These are phyloP conservation scores for Rotaria macrura DNA, from an alignment of 2,888 invertebrate genomes.

Conservation along the genomic window DNA sequence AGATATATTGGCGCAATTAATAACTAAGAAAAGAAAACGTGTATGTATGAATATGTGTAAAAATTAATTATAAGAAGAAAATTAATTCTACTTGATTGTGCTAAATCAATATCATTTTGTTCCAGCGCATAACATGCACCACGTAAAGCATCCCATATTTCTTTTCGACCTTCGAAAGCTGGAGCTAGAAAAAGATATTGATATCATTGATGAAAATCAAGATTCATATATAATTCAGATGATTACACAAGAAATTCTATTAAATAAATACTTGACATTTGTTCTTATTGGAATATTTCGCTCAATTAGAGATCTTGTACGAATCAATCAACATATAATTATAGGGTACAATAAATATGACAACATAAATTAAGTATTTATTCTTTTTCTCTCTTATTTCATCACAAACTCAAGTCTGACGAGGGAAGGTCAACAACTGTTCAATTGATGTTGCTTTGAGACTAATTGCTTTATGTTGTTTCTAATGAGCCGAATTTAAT, in stretches of 20 bases:
- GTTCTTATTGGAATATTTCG: not conserved
- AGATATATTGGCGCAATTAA: slow-evolving; percentile 16
- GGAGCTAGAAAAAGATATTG: not conserved
- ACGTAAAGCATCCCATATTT: slow-evolving; percentile 19
- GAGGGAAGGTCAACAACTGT: too few species aligned
- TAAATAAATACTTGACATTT: not conserved
- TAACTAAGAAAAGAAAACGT: slow-evolving; percentile 59
- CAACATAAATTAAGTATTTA: not conserved
- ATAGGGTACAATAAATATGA: not conserved
- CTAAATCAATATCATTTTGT: slow-evolving; percentile 14
- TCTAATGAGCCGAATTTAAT: too few species aligned
- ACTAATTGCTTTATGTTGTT: too few species aligned
- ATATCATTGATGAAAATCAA: too few species aligned
- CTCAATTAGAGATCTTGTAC: not conserved
- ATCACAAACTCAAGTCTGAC: too few species aligned
- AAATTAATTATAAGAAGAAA: too few species aligned
- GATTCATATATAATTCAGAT: too few species aligned
- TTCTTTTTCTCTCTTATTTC: too few species aligned
- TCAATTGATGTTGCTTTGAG: too few species aligned
- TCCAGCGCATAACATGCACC: not conserved
- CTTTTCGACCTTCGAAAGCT: not conserved
- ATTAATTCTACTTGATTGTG: slow-evolving; percentile 59
- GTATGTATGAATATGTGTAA: too few species aligned
- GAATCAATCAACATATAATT: not conserved
- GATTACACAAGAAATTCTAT: too few species aligned